Percentiles rank a stretch among this genome's conserved stretches.
These are phyloP conservation scores for Hippocampus mohnikei DNA, from an alignment of 2,113 vertebrate species.

Conservation along the genomic window DNA sequence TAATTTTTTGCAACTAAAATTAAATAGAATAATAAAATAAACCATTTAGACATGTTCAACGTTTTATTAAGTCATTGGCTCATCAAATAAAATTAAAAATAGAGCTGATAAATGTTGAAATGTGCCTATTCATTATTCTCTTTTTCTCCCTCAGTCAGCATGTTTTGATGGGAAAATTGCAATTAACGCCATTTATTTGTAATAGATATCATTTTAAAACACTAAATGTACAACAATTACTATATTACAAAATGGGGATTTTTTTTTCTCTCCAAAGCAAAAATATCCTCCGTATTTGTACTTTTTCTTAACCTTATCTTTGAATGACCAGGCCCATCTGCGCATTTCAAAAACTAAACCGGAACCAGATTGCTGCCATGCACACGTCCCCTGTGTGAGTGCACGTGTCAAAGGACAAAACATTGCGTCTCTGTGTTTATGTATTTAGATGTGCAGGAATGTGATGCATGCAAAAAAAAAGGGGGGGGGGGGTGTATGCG, in stretches of 20 bases:
- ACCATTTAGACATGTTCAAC: no score
- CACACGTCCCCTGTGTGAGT: conserved; percentile 9
- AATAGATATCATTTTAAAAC: neutral
- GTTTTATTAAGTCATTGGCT: no score
- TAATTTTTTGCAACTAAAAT: no score
- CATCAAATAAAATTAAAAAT: no score
- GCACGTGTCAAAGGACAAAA: conserved; percentile 28
- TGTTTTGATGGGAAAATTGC: neutral
- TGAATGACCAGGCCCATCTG: neutral
- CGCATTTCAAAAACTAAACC: neutral
- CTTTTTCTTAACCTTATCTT: neutral
- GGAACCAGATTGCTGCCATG: neutral
- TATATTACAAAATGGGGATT: neutral
- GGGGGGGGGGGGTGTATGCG: neutral
- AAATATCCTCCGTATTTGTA: neutral
- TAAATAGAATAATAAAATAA: no score
- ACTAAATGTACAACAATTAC: neutral
- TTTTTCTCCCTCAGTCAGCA: neutral
- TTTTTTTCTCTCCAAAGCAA: neutral
- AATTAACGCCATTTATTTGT: no score
- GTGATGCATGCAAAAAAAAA: conserved; percentile 14
- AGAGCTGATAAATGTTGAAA: no score
- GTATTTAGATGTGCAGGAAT: conserved; percentile 44
- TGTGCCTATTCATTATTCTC: neutral
- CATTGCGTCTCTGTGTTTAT: conserved; percentile 31